Base-by-base conservation (phyloP, 2,888 invertebrate genomes). In the Drosophila picticornis region DNA sequence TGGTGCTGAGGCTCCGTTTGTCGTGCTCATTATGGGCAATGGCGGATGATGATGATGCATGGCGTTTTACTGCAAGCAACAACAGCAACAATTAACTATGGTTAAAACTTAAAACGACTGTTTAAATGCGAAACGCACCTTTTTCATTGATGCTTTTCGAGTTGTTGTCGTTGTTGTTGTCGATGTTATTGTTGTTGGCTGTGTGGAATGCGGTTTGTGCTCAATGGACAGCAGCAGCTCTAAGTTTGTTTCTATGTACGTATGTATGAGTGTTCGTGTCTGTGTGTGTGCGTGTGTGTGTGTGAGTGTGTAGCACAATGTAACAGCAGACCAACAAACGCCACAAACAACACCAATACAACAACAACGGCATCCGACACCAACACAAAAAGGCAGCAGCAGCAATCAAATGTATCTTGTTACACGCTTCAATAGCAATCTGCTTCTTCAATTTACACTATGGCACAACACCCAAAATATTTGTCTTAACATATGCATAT, bases 1-100 rank as follows among this genome's bases (percentile, higher is more conserved):
- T 43, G 75, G 50, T 43, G 61, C 53, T 7, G 65, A 50, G 31
- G 63, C 63, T 25, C 60, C 53, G 22, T 66, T 72, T 10, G 75
- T 56, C 19, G 67, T 61, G 59, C 80, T 67, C 48, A 89, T 79
- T 67, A 90, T 72, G 61, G 80, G 82, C 76, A 88, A 75, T 40
- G 90, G 91, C 67, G 90, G 92, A 88, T 91, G 91, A 65, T 91
- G 92, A 65, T 92, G 91, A 80, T 91, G 91, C 91, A 91, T 91
- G 71, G 74, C 74, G 77, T 36, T 66, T 46, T 48, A 75, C 78
- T 78, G 72, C n/a, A 63, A 63, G 27, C 55, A 43, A 61, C 16
- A 27, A 16, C 16, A 27, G 29, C 22, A 32, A 16, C 16, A 25
- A 36, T 65, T 53, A 29, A 59, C 55, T 52, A 68, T 43, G 65